Base-by-base conservation (phyloP, 2,888 invertebrate species). In the Chymomyza procnemis region DNA sequence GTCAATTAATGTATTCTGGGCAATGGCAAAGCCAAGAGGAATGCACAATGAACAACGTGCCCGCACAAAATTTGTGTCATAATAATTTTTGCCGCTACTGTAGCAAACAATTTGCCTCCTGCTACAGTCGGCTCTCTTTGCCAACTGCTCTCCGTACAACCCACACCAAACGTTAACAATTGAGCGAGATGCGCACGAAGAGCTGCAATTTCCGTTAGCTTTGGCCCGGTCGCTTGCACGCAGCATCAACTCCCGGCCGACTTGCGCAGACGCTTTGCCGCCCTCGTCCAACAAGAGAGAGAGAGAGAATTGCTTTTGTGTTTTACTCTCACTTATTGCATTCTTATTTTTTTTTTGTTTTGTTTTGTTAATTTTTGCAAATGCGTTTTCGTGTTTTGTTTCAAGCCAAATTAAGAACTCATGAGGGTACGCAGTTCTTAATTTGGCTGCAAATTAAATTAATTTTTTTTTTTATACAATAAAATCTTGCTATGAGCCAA, bases 1-100 rank as follows among this genome's bases (percentile, higher is more conserved):
- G 83, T 84, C 83, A 84, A 84, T 84, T 84, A 84, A 84, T 84
- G 75, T 87, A 84, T 87, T 88, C 85, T 86, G 87, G 76, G n/a
- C 48, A 48, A 9, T 18, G 4, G 48, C 16, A 59, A 54, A 47
- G 14, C n/a, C n/a, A 47, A 47, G 19, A 50, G 14, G 19, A 50
- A 50, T 50, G 50, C 14, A 19, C 64, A 76, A 66, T 55, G n/a
- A 74, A 63, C 76, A 87, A 80, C 81, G 84, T 83, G 81, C 81
- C 81, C 81, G 81, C 88, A 82, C 88, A 82, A 26, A n/a, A 87
- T 75, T 80, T 63, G 83, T 81, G 87, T 82, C 77, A 81, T 82
- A 87, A 81, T 81, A 61, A 73, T 68, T 82, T 82, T 74, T 76
- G 80, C 56, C 34, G 83, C 80, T 71, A 85, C 85, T 85, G 75